These are phyloP conservation scores for Macroglossus sobrinus DNA, from an alignment of 2,113 vertebrate species.

Conservation along the genomic window DNA sequence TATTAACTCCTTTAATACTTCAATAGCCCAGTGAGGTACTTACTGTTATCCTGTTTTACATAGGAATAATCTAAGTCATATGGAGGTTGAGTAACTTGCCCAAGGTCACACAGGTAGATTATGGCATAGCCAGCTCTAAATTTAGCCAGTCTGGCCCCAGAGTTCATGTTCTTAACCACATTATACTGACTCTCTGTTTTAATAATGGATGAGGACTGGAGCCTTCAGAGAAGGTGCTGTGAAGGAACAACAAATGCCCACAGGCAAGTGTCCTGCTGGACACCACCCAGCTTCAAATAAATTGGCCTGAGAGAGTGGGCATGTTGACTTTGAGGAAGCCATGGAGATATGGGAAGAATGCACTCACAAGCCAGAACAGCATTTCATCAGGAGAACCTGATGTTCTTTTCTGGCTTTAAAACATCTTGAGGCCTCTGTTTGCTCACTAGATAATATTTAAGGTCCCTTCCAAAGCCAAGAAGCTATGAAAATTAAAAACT, in stretches of 20 bases:
- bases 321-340: neutral
- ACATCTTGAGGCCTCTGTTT: neutral
- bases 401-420: slow-evolving; percentile 14
- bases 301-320: neutral
- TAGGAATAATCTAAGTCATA: neutral
- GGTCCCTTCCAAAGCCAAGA: slow-evolving; percentile 17
- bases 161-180: neutral
- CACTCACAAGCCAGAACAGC: neutral
- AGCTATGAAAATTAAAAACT: slow-evolving; percentile 45
- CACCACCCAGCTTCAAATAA: neutral
- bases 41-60: neutral
- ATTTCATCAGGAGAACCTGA: neutral
- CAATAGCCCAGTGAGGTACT: neutral
- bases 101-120: neutral
- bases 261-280: neutral
- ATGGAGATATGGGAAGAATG: neutral
- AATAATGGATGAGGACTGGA: neutral
- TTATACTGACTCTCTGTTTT: neutral
- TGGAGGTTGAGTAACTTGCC: neutral
- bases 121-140: neutral
- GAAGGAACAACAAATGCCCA: neutral
- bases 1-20: neutral
- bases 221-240: neutral
- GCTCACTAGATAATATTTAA: slow-evolving; percentile 49
- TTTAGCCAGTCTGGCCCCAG: neutral